Base-by-base conservation (phyloP, 2,113 vertebrate genomes). In the Callochromis pleurospilus region DNA sequence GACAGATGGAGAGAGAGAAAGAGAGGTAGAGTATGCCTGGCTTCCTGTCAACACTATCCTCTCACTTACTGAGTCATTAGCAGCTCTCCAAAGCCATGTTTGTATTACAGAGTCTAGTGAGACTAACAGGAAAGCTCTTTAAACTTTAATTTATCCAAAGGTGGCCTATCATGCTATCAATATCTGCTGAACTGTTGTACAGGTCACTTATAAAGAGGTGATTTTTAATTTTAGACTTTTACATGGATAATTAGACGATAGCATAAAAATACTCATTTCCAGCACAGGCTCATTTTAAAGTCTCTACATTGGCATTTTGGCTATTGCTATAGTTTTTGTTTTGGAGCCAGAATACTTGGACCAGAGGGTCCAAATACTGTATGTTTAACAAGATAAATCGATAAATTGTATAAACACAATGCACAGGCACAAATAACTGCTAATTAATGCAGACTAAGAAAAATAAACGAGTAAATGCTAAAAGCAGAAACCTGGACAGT, bases 21-120 rank as follows among this genome's bases (percentile, higher is more conserved):
- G 47, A 60, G 56, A 55, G 58, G 68, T 62, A 49, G 79, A 56
- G 47, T 31, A 75, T 47, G 55, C 68, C 84, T 79, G 60, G 84
- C 82, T 92, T 93, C 83, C 86, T 93, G 86, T 88, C 55, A 80
- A 47, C 54, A 40, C 58, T 21, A 6, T 84, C 47, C 13, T 68
- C 51, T 70, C 53, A 45, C 70, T 47, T n/a, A 53, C 45, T 91
- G 90, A 88, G 58, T 84, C 80, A 58, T 90, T 36, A 65, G 11
- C 79, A 56, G 9, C 51, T 53, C 38, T 45, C n/a, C 6, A 11
- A 81, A 15, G 36, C 26, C 17, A 73, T 70, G 8, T 83, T 21
- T 68, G 75, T 47, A 58, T 55, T 80, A 3, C 56, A 49, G 70
- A 55, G 62, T 77, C 45, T 51, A 51, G 45, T 51, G 45, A 19